Evolutionary conservation across 2,113 vertebrate genomes (phyloP).

Genomic region (Motacilla alba): DNA sequence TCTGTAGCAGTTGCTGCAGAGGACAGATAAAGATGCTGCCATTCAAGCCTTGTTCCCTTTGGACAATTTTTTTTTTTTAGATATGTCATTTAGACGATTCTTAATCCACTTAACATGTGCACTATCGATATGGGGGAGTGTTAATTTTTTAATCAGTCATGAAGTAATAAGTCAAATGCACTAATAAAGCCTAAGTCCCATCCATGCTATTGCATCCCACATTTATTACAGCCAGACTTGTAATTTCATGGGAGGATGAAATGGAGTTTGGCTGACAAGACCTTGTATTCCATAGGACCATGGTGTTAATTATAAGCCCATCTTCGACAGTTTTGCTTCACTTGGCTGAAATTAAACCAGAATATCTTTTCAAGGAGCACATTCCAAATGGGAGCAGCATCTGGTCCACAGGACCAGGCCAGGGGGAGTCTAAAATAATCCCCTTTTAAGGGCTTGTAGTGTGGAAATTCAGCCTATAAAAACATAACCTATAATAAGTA

Average conservation of each 20-base stretch:
- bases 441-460: neutral
- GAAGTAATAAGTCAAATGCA: constrained; percentile 29
- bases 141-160: constrained; percentile 64
- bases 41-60: neutral
- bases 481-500: neutral
- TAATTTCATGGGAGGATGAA: constrained; percentile 49
- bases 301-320: constrained; percentile 1
- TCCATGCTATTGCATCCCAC: constrained; percentile 31
- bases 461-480: neutral
- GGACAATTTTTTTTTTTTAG: constrained; percentile 1
- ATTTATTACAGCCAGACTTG: constrained; percentile 44
- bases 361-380: neutral
- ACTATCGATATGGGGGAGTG: constrained; percentile 2
- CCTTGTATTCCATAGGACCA: neutral
- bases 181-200: constrained; percentile 43
- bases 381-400: neutral
- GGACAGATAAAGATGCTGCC: constrained; percentile 40
- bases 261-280: constrained; percentile 20
- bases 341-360: neutral
- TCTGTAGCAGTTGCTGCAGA: neutral
- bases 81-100: constrained; percentile 21
- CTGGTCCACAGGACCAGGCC: neutral
- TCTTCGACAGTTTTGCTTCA: neutral
- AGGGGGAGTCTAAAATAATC: neutral
- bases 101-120: constrained; percentile 43